Evolutionary conservation across 2,888 invertebrate genomes (phyloP), one percentile per base, ranked within the genome.

Genomic region (Uloborus plumipes): DNA sequence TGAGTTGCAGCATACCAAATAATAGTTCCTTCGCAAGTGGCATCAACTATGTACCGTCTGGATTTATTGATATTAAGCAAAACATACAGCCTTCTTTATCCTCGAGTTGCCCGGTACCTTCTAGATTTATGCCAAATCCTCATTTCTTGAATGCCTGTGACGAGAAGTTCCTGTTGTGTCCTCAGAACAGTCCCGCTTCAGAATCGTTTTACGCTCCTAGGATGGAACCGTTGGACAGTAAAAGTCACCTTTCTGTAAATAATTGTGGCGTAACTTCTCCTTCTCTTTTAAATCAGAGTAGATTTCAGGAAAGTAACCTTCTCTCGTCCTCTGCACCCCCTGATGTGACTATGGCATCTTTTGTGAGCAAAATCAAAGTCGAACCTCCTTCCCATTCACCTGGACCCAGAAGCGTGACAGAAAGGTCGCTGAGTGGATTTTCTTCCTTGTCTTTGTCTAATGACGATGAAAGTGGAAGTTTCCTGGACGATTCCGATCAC

Each of bases 391-490:
- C 71, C 3, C 39, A 66, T 31, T 67, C 76, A 2, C 66, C 71
- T 9, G 82, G 82, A 18, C 84, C 64, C 1, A 75, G 62, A 31
- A 67, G 65, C 39, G 49, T 66, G 61, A 80, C 84, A 2, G 84
- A 84, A 50, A 55, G 73, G 20, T 84, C 84, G 15, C 58, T 81
- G 9, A 75, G 82, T 51, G 76, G 74, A 22, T 83, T 83, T 66
- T 84, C 84, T n/a, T 84, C 84, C 7, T 50, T 83, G 1, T 84
- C 84, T n/a, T 58, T 84, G 31, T 84, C 84, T 55, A 94, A 94
- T 87, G 95, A 95, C 88, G 96, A 96, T 88, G 94, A 94, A 62
- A 93, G 93, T 84, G 88, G 88, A 69, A 88, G 88, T 69, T 81
- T 77, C 55, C 72, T 83, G 49, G 83, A 83, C 18, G 77, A 77